Base-by-base conservation (phyloP, 2,113 vertebrate genomes). In the Cynoglossus semilaevis region DNA sequence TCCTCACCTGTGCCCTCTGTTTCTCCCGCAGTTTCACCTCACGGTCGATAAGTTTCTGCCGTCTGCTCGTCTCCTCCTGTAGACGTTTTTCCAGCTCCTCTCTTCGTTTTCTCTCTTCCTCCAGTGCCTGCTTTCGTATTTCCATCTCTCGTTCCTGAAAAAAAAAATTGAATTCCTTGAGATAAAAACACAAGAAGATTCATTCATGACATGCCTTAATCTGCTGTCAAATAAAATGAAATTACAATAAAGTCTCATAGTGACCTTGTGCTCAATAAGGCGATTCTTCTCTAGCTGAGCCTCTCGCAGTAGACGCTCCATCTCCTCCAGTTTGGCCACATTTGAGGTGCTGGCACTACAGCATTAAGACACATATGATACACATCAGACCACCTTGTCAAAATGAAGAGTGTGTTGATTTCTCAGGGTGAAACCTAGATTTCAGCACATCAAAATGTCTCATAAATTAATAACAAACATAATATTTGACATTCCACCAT, bases 21-120 rank as follows among this genome's bases (percentile, higher is more conserved):
- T 94, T 96, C 82, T 97, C 94, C 37, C 93, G 84, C 79, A 96
- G 91, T 83, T 96, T 97, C 19, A 98, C 94, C 91, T 98, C 95
- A 6, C 94, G 94, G 84, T 98, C 95, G 54, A 98, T 94, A 75
- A 98, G 86, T 84, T 95, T 97, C 87, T 97, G 96, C 9, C 96
- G 87, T 74, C 95, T 93, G 83, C 85, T 94, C 0, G 95, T 97
- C 90, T 98, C 96, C 83, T 98, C 95, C 70, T 94, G 94, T 44
- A 98, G 0, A 67, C 94, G 86, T 82, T 93, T 95, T 83, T 97
- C 95, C 78, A 98, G 87, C 0, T 95, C 93, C 72, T 96, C 94
- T 76, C 95, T 83, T 51, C 94, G 91, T 52, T 82, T 92, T 58
- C 94, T 92, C 82, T 98, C 96, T 70, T 97, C 96, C 45, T 98